Evolutionary conservation across 2,113 vertebrate species (phyloP).

Genomic region (Otis tarda): DNA sequence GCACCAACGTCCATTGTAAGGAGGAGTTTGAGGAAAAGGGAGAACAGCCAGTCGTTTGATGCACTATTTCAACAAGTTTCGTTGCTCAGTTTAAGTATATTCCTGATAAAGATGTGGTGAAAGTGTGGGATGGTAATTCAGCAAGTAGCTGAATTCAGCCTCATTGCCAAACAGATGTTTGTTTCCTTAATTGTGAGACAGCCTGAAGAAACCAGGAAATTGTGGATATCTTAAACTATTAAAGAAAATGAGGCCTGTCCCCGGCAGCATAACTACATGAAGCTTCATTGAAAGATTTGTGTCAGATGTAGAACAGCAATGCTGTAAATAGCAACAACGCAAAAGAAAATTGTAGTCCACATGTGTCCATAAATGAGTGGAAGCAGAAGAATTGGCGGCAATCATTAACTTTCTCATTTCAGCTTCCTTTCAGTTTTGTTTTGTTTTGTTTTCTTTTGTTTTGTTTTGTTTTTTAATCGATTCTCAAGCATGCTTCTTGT

Average conservation of each 20-base stretch:
- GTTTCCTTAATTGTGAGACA: background rate
- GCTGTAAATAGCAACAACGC: background rate
- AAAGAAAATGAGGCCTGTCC: background rate
- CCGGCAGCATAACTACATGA: fast-evolving
- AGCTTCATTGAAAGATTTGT: background rate
- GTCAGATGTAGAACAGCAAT: background rate
- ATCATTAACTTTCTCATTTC: background rate
- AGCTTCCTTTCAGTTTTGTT: background rate
- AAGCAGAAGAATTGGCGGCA: background rate
- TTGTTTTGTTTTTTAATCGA: background rate
- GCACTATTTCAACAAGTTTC: background rate
- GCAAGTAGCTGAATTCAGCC: background rate
- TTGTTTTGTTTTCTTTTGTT: background rate
- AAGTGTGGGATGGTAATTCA: background rate
- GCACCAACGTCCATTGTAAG: fast-evolving
- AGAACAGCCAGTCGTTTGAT: background rate
- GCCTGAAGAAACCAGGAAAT: background rate
- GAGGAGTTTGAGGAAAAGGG: background rate
- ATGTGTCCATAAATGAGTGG: background rate
- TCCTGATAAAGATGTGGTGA: background rate
- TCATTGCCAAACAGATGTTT: constrained; percentile 23
- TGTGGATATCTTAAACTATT: background rate
- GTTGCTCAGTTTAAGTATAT: background rate
- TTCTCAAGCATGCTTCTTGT: background rate
- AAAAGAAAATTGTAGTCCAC: background rate